Evolutionary conservation across 1,140 invertebrate genomes (phyloP), one percentile per base, ranked within the genome.

Genomic region (Brachionus asplanchnoidis): DNA sequence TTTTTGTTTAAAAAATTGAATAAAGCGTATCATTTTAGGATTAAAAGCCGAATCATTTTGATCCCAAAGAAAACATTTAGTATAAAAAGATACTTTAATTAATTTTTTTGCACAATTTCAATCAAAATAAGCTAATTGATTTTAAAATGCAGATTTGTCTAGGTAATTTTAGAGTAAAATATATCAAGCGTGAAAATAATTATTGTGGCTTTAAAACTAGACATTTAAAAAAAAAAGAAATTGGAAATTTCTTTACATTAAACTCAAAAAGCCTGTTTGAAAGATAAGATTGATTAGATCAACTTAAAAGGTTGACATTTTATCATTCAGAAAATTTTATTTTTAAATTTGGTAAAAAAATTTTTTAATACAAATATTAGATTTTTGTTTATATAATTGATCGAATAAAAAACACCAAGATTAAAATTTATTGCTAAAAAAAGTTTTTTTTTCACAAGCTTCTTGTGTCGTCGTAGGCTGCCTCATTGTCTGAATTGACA

Each of bases 401-500:
- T 7, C 53, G 53, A 60, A 60, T 60, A 60, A 60, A 60, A 60
- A 60, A 20, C 9, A 56, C 20, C 9, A 8, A 53, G n/a, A 53
- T 60, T 20, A 20, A 60, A 60, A 23, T 60, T 23, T 23, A 14
- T 32, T 4, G n/a, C 9, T 32, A 42, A 20, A 73, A n/a, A 73
- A 73, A 42, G 9, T 17, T 17, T 42, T 8, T 11, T 73, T 36
- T 17, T 73, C 9, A 73, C 14, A 40, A 73, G 36, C 17, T 42
- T 40, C 32, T 36, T 11, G 28, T 73, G 68, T 68, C 26, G 14
- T 11, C 14, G 12, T 46, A 46, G 44, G 44, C 44, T 11, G 6
- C 68, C 20, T 20, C 36, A 11, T 87, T 87, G 0, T 79, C 86
- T 83, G 87, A 88, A 5, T 86, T 85, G 14, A 88, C 87, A 83